Evolutionary conservation across 2,113 vertebrate species (phyloP).

Genomic region (Poeciliopsis turrubarensis): DNA sequence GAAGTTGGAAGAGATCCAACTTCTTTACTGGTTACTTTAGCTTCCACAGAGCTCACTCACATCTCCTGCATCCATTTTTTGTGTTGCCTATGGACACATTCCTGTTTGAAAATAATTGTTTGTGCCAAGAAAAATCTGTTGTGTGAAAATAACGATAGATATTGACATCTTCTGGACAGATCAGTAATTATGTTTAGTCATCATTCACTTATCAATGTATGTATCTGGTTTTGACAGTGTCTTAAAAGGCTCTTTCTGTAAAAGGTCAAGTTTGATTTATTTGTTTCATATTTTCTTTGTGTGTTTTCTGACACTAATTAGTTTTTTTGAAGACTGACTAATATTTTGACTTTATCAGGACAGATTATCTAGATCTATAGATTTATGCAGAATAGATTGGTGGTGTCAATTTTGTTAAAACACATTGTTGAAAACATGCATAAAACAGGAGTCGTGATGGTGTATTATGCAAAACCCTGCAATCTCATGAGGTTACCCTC

Average conservation of each 20-base stretch:
- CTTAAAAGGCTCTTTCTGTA: not conserved
- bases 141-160: not conserved
- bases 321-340: not conserved
- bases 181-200: not conserved
- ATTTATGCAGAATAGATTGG: not conserved
- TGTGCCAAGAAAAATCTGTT: not conserved
- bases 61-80: not conserved
- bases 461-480: slow-evolving; percentile 5
- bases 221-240: not conserved
- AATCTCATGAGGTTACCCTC: slow-evolving; percentile 6
- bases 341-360: not conserved
- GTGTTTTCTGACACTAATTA: no score
- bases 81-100: not conserved
- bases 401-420: not conserved
- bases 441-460: not conserved
- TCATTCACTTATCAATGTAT: not conserved
- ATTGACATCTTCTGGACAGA: not conserved
- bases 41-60: not conserved
- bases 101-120: not conserved
- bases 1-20: not conserved
- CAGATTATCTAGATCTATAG: not conserved
- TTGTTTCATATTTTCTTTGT: not conserved
- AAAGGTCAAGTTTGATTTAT: not conserved
- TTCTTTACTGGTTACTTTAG: not conserved
- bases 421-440: not conserved